These are phyloP conservation scores for Pogonocichla stellata DNA, from an alignment of 2,113 vertebrate genomes.

Conservation along the genomic window DNA sequence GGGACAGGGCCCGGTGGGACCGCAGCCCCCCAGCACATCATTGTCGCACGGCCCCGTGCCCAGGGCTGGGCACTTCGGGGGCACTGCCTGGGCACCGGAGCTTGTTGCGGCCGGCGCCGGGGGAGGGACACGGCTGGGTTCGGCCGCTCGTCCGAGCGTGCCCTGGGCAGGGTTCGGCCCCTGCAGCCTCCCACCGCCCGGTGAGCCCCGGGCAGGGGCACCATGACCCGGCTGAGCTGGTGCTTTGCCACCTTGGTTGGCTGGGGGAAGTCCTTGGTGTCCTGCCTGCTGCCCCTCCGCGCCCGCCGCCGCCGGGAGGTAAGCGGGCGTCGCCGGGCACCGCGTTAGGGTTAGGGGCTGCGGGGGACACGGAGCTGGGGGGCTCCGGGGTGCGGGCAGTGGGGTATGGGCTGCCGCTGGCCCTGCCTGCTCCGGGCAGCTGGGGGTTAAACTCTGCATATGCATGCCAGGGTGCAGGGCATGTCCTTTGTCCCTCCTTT, in stretches of 20 bases:
- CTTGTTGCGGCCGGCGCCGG: neutral
- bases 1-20: slow-evolving; percentile 6
- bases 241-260: slow-evolving; percentile 51
- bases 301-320: slow-evolving; percentile 25
- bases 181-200: neutral
- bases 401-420: neutral
- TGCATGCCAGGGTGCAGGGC: neutral
- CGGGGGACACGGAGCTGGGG: neutral
- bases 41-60: neutral
- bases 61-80: neutral
- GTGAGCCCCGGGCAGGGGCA: slow-evolving; percentile 15
- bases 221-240: slow-evolving; percentile 61
- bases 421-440: neutral
- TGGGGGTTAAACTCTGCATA: neutral
- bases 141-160: neutral
- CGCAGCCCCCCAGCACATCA: neutral
- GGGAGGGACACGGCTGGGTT: neutral
- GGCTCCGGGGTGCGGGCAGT: neutral
- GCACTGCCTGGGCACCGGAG: neutral
- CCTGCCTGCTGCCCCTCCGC: slow-evolving; percentile 44
- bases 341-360: slow-evolving; percentile 1
- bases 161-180: neutral
- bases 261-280: slow-evolving; percentile 54
- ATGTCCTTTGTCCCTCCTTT: neutral
- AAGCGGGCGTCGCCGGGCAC: neutral